Base-by-base conservation (phyloP, 2,797 vertebrate genomes). In the Fundulus diaphanus region DNA sequence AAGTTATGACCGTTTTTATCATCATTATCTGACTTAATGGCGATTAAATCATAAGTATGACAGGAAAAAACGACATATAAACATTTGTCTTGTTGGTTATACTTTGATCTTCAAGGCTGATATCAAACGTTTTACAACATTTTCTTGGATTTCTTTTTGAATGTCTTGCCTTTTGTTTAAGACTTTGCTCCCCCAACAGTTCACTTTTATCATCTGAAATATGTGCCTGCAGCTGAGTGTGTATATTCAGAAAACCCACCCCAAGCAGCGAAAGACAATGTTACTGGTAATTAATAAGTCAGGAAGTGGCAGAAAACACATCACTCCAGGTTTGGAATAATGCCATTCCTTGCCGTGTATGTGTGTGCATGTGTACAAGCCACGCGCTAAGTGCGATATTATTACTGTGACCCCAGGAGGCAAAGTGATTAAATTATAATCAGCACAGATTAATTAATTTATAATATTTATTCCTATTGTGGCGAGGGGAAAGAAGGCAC, bases 391-490 rank as follows among this genome's bases (percentile, higher is more conserved):
- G 90, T 93, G 88, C 90, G 82, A 88, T 92, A 92, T 91, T 93
- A 96, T 96, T 95, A 86, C 85, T 78, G 80, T 95, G 96, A 95
- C 94, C 94, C 93, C 94, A 78, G 94, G 95, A 97, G 95, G 95
- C 93, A 94, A 95, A 93, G 95, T 97, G 96, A 98, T 99, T 98
- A 97, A 98, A 99, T 97, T 97, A 98, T 98, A 97, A 97, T 98
- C 96, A 98, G 95, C 93, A 82, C 93, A 94, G 96, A 97, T 98
- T 98, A 98, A 99, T 98, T 98, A 97, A 98, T 99, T 97, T 98
- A 96, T 97, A 99, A 98, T 98, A 99, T 98, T 99, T 97, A 97
- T 96, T 96, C 96, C 96, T 96, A 96, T 97, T 97, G 95, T 96
- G 95, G 93, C 90, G 94, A 95, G 95, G 93, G 85, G 92, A 95